Percentiles rank a stretch among this genome's conserved stretches.
Evolutionary conservation across 1,140 invertebrate genomes (phyloP).

Genomic region (Ceratina australensis): DNA sequence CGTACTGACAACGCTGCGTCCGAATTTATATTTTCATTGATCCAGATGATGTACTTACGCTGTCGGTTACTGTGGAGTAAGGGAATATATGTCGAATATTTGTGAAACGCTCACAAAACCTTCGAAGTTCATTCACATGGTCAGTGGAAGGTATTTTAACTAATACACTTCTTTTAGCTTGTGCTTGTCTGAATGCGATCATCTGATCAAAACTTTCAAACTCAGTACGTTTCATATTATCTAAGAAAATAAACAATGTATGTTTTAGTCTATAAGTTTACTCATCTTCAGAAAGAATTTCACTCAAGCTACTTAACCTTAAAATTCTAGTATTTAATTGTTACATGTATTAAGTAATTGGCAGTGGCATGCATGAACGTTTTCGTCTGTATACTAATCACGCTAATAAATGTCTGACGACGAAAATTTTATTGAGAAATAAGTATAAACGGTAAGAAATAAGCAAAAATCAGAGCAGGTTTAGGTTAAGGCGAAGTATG

Average conservation of each 20-base stretch:
- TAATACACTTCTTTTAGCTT: slow-evolving; percentile 40
- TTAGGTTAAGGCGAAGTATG: not conserved
- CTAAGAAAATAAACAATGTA: slow-evolving; percentile 51
- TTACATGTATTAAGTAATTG: too few species aligned
- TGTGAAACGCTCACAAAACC: slow-evolving; percentile 83
- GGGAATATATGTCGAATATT: slow-evolving; percentile 82
- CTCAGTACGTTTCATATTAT: slow-evolving; percentile 83
- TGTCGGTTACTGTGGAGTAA: slow-evolving; percentile 79
- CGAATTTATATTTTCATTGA: not conserved
- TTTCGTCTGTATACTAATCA: not conserved
- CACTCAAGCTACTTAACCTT: too few species aligned
- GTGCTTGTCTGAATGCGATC: not conserved
- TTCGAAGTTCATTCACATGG: slow-evolving; percentile 82
- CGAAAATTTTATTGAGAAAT: not conserved
- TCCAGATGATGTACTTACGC: slow-evolving; percentile 64
- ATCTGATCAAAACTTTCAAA: slow-evolving; percentile 33
- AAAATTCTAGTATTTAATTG: not conserved
- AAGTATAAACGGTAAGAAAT: not conserved
- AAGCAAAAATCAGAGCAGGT: not conserved
- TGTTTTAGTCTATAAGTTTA: not conserved
- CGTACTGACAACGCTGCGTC: not conserved
- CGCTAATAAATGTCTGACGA: not conserved
- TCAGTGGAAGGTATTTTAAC: slow-evolving; percentile 77
- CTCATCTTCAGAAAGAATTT: too few species aligned
- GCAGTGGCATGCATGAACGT: too few species aligned